A percentile compares a stretch with the other conserved stretches of the same genome.
Evolutionary conservation across 2,113 vertebrate genomes (phyloP).

Genomic region (Vanacampus margaritifer): DNA sequence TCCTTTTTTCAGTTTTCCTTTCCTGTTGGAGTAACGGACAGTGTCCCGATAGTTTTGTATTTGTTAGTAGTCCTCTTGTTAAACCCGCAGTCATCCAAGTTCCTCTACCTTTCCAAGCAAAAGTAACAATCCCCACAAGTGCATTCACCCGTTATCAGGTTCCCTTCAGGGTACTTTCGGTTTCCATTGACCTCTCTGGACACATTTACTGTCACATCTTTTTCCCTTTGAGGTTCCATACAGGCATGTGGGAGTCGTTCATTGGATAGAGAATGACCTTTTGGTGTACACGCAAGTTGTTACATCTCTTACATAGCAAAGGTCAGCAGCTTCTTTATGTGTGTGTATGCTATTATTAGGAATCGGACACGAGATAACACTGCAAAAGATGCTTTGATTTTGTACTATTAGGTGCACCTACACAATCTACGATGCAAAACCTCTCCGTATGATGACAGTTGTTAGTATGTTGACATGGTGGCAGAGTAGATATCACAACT

Average conservation of each 20-base stretch:
- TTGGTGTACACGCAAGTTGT: background rate
- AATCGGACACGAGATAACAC: background rate
- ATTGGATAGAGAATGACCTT: background rate
- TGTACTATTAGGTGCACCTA: background rate
- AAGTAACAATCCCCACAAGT: slow-evolving; percentile 39
- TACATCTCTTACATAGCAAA: slow-evolving; percentile 8
- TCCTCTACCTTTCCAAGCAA: slow-evolving; percentile 24
- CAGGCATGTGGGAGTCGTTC: slow-evolving; percentile 11
- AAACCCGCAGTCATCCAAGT: background rate
- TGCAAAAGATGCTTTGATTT: background rate
- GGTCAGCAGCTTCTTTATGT: background rate
- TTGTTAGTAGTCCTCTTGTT: slow-evolving; percentile 4
- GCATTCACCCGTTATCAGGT: slow-evolving; percentile 42
- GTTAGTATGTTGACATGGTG: too few species aligned
- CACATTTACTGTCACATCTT: slow-evolving; percentile 4
- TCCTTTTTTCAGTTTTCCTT: background rate
- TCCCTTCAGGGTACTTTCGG: slow-evolving; percentile 19
- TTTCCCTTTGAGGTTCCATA: slow-evolving; percentile 8
- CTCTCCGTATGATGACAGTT: background rate
- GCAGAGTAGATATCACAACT: too few species aligned
- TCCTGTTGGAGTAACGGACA: background rate
- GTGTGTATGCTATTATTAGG: background rate
- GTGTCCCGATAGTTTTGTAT: background rate
- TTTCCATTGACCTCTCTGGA: slow-evolving; percentile 21
- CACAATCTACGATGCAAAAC: background rate